Conservation (phyloP, 2,797 vertebrate genomes). For the Acanthopagrus latus region DNA sequence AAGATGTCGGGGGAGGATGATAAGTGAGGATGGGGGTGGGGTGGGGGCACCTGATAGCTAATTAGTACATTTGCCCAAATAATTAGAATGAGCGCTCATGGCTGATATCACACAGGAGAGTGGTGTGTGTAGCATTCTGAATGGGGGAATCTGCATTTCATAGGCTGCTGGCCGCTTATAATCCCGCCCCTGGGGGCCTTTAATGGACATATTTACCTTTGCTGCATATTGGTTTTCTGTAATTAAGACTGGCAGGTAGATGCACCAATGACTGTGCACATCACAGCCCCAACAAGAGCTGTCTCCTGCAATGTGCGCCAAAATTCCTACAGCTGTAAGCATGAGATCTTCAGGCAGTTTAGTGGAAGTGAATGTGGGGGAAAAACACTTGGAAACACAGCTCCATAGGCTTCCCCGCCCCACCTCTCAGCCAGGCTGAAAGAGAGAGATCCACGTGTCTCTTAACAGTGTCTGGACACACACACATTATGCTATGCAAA, state of each 20-base stretch:
- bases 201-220: slow-evolving; percentile 84
- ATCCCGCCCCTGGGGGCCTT: slow-evolving; percentile 74
- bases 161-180: slow-evolving; percentile 75
- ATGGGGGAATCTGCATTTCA: slow-evolving; percentile 82
- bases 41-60: slow-evolving; percentile 86
- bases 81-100: slow-evolving; percentile 89
- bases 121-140: slow-evolving; percentile 84
- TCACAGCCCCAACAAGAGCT: background rate
- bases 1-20: slow-evolving; percentile 86
- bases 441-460: slow-evolving; percentile 69
- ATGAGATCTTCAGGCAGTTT: slow-evolving; percentile 6
- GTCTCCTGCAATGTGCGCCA: background rate
- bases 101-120: slow-evolving; percentile 88
- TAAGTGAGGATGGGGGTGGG: slow-evolving; percentile 75
- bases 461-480: slow-evolving; percentile 78
- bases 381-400: slow-evolving; percentile 13
- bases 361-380: slow-evolving; percentile 12
- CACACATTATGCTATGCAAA: slow-evolving; percentile 87
- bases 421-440: slow-evolving; percentile 35
- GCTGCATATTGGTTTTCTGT: slow-evolving; percentile 72
- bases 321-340: background rate
- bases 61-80: slow-evolving; percentile 91
- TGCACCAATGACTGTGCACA: slow-evolving; percentile 62
- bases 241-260: slow-evolving; percentile 78
- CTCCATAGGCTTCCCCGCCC: slow-evolving; percentile 24